phyloP scores from a whole-genome alignment of 2,888 invertebrate species.

The Formica aserva region DNA sequence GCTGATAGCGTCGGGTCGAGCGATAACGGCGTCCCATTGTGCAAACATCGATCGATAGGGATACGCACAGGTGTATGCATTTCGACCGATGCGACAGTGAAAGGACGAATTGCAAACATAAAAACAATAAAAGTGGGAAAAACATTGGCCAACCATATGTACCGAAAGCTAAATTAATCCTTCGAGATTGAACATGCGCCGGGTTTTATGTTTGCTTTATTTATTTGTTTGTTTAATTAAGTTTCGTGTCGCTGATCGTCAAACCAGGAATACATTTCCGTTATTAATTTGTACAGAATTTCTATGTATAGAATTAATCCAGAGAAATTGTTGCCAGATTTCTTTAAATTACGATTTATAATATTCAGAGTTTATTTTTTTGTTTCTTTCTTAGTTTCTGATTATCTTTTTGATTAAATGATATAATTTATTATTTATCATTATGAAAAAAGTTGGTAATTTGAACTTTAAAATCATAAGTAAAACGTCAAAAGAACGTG shows the following conservation, averaged over 20 bases:
- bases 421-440: slow-evolving; percentile 4
- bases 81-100: slow-evolving; percentile 1
- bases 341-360: not conserved
- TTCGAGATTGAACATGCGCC: slow-evolving; percentile 49
- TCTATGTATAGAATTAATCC: slow-evolving; percentile 17
- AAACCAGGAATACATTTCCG: slow-evolving; percentile 20
- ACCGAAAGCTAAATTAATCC: slow-evolving; percentile 50
- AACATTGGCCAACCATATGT: not conserved
- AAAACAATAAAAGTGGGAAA: slow-evolving; percentile 43
- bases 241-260: slow-evolving; percentile 18
- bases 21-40: slow-evolving; percentile 34
- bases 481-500: not conserved
- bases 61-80: not conserved
- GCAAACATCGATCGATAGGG: slow-evolving; percentile 46
- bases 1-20: slow-evolving; percentile 41
- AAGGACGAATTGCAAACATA: slow-evolving; percentile 37
- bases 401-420: not conserved
- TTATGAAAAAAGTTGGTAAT: not conserved
- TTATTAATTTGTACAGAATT: slow-evolving; percentile 19
- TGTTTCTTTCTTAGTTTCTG: not conserved
- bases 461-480: not conserved
- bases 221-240: slow-evolving; percentile 53
- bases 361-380: not conserved
- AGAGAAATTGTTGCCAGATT: not conserved
- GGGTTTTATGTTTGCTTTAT: slow-evolving; percentile 41